Percentiles rank a stretch among this genome's conserved stretches.
Evolutionary conservation across 2,113 vertebrate genomes (phyloP).

Genomic region (Theropithecus gelada): DNA sequence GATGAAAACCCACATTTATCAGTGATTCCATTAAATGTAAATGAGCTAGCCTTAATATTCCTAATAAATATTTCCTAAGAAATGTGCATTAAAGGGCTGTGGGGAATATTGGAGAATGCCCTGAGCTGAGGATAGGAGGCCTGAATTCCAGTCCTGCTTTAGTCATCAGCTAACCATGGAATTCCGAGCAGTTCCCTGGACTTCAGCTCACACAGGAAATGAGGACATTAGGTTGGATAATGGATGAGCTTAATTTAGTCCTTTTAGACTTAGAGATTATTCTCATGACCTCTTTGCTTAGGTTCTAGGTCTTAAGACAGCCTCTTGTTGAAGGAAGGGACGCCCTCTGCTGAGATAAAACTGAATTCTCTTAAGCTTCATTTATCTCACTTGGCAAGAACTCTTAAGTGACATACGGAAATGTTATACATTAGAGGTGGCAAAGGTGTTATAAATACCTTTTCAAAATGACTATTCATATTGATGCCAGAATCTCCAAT

Average conservation of each 20-base stretch:
- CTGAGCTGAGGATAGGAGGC: background rate
- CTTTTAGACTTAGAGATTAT: background rate
- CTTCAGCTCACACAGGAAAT: background rate
- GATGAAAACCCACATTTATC: background rate
- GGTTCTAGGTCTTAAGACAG: background rate
- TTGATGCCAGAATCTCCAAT: background rate
- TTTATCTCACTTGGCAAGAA: background rate
- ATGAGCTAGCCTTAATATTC: background rate
- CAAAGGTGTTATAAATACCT: no score
- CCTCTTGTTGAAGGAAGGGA: conserved; percentile 31
- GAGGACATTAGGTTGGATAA: background rate
- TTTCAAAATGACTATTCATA: background rate
- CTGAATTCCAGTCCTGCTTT: background rate
- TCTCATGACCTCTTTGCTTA: background rate
- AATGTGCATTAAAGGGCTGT: background rate
- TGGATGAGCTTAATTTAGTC: background rate
- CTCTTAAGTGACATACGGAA: background rate
- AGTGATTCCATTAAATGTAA: conserved; percentile 41
- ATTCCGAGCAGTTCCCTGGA: conserved; percentile 14
- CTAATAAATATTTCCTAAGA: background rate
- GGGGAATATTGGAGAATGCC: background rate
- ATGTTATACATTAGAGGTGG: background rate
- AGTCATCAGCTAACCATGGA: background rate
- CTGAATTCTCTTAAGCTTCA: conserved; percentile 40
- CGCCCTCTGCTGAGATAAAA: conserved; percentile 73